Base-by-base conservation (phyloP, 2,113 vertebrate species). In the Pygoscelis adeliae region DNA sequence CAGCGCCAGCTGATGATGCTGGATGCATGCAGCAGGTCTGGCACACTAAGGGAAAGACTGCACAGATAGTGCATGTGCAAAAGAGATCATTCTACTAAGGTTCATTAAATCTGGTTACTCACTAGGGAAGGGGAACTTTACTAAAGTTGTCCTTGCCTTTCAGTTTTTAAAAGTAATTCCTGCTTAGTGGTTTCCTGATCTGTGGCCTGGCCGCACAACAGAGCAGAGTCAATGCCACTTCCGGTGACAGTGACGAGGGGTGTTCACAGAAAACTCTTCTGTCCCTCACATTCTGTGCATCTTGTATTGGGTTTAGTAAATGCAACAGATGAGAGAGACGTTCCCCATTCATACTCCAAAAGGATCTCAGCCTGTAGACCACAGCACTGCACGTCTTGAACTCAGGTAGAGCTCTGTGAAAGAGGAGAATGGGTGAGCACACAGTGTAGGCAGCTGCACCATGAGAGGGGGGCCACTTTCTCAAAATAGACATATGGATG, bases 141-240 rank as follows among this genome's bases (percentile, higher is more conserved):
- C 0, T 36, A 1, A 86, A 79, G 10, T 89, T 56, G 66, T n/a
- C 27, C 36, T 73, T 87, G 11, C 49, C 29, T 90, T 89, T 72
- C 58, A 29, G 8, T 70, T 80, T 93, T 61, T 36, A 55, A 65
- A 91, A 59, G 49, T 63, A 61, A 49, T 81, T 77, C 18, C 30
- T 70, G 3, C 53, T 73, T 46, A 52, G 20, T 73, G 10, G 4
- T 65, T 89, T 87, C 50, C 34, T 83, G n/a, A 17, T 59, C 55
- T 0, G 0, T 86, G 65, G 19, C 2, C 20, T 56, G 46, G 23
- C 34, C 0, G 0, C 19, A 52, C 10, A 40, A 22, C 44, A 89
- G 71, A 50, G 34, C 11, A 69, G 47, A 80, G 34, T 38, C 13
- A 59, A 26, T 67, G 44, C 26, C 22, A 11, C 6, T 46, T 86